These are phyloP conservation scores for Linhomoeus sp. DNA, from an alignment of 2,888 invertebrate genomes.

Conservation along the genomic window DNA sequence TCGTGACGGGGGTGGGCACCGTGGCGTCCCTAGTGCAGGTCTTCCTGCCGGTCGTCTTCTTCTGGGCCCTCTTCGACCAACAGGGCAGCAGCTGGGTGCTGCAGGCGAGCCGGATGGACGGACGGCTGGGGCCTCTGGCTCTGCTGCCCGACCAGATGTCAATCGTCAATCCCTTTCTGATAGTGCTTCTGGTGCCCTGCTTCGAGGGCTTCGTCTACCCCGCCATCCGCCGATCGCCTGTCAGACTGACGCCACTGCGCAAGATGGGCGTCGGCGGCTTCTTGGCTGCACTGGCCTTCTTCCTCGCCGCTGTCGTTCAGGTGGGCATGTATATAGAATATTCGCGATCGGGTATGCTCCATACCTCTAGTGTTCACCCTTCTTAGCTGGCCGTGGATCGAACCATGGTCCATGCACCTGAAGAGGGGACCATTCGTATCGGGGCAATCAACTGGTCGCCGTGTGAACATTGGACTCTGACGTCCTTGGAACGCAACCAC, in stretches of 20 bases:
- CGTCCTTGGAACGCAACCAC: too few species aligned
- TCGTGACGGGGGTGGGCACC: constrained; percentile 28
- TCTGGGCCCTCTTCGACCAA: constrained; percentile 37
- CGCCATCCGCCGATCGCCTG: constrained; percentile 23
- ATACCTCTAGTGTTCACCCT: too few species aligned
- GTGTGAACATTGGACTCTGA: too few species aligned
- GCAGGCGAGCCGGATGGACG: constrained; percentile 33
- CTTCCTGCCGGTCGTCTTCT: constrained; percentile 34
- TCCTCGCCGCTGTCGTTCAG: constrained; percentile 60
- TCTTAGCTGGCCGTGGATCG: too few species aligned
- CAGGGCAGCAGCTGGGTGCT: constrained; percentile 24
- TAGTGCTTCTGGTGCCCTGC: constrained; percentile 33
- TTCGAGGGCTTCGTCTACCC: constrained; percentile 34
- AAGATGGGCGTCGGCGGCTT: constrained; percentile 69
- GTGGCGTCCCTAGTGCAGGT: constrained; percentile 29
- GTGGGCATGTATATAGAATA: too few species aligned
- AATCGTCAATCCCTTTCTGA: constrained; percentile 39
- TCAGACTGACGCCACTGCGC: constrained; percentile 51
- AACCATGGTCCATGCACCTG: too few species aligned
- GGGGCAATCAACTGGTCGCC: too few species aligned
- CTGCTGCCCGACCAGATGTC: constrained; percentile 73
- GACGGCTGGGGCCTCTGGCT: constrained; percentile 20
- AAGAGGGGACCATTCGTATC: too few species aligned
- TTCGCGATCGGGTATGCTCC: too few species aligned
- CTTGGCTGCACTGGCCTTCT: constrained; percentile 60